phyloP scores from a whole-genome alignment of 1,140 invertebrate species.

The Zaprionus capensis region DNA sequence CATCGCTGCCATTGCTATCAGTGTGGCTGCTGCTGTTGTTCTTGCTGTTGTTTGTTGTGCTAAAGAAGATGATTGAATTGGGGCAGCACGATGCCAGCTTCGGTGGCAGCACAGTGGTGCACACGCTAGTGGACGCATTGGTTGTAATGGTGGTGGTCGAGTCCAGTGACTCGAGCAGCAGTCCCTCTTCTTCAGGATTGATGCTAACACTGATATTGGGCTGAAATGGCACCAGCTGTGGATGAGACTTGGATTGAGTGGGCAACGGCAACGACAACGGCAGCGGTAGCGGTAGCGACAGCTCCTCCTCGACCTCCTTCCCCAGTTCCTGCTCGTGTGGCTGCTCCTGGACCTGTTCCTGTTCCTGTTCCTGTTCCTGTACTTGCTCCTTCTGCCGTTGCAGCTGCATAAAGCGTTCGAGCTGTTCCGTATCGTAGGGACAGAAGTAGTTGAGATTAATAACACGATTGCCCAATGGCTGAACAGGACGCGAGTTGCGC shows the following conservation, averaged over 20 bases:
- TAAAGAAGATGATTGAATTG: slow-evolving; percentile 36
- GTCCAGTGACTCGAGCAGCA: slow-evolving; percentile 60
- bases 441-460: slow-evolving; percentile 75
- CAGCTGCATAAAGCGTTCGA: slow-evolving; percentile 49
- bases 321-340: not conserved
- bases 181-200: slow-evolving; percentile 56
- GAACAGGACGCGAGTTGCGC: slow-evolving; percentile 85
- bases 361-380: slow-evolving; percentile 20
- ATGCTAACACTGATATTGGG: not conserved
- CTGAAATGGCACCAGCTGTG: not conserved
- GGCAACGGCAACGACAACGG: not conserved
- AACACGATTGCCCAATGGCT: slow-evolving; percentile 79
- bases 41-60: slow-evolving; percentile 14
- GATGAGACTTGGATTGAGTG: not conserved
- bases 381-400: slow-evolving; percentile 38
- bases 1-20: slow-evolving; percentile 19
- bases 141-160: slow-evolving; percentile 66
- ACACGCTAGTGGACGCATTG: slow-evolving; percentile 53
- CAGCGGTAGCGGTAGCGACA: not conserved
- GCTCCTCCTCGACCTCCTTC: slow-evolving; percentile 4
- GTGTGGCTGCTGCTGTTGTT: not conserved
- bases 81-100: slow-evolving; percentile 16
- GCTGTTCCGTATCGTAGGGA: slow-evolving; percentile 56
- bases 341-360: slow-evolving; percentile 9
- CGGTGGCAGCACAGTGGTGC: slow-evolving; percentile 51